Percentiles rank a stretch among this genome's conserved stretches.
These are phyloP conservation scores for Dryadula phaetusa DNA, from an alignment of 2,888 invertebrate species.

Conservation along the genomic window DNA sequence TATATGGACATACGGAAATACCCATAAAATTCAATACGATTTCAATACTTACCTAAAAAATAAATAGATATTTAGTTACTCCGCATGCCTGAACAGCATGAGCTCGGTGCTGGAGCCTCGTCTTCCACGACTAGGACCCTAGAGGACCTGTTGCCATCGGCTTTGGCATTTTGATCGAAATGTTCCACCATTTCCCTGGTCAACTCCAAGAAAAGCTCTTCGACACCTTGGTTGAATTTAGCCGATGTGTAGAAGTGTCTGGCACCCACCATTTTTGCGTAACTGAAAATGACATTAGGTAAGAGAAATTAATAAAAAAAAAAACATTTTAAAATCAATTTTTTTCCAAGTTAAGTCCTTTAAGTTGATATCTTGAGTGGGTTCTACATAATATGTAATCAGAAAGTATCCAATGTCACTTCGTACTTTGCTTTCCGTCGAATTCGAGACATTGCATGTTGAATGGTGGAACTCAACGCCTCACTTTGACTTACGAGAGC, in stretches of 20 bases:
- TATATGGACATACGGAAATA: not conserved
- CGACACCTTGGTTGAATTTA: conserved; percentile 95
- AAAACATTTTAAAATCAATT: no score
- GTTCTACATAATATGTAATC: no score
- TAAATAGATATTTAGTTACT: conserved; percentile 43
- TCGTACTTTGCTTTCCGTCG: no score
- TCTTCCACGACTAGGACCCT: conserved; percentile 77
- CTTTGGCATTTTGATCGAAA: conserved; percentile 60
- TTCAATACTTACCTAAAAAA: conserved; percentile 1
- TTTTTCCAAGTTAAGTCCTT: no score
- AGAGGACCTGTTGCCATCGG: conserved; percentile 59
- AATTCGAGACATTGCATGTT: no score
- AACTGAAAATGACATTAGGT: no score
- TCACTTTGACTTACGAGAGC: no score
- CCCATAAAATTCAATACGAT: not conserved
- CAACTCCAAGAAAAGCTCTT: conserved; percentile 94
- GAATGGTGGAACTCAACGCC: no score
- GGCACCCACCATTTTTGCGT: conserved; percentile 95
- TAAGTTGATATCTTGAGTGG: no score
- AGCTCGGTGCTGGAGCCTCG: conserved; percentile 62
- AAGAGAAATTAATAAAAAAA: no score
- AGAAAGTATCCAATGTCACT: no score
- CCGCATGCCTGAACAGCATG: conserved; percentile 67
- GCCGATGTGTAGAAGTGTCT: conserved; percentile 97
- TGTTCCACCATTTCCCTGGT: conserved; percentile 89